Evolutionary conservation across 2,888 invertebrate genomes (phyloP).

Genomic region (Antheraea yamamai): DNA sequence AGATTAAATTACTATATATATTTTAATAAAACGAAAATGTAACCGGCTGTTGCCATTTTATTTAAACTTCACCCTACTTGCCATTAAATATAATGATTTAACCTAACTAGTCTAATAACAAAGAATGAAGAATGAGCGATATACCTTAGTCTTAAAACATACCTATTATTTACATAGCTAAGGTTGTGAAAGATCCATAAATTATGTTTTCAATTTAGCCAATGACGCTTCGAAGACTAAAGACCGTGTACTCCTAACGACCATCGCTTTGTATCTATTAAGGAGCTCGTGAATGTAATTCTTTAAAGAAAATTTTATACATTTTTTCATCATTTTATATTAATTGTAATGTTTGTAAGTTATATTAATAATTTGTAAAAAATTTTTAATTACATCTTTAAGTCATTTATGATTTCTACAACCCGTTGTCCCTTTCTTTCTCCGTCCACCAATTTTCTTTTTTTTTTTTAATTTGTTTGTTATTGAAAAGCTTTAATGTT

Average conservation of each 20-base stretch:
- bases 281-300: neutral
- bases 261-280: constrained; percentile 16
- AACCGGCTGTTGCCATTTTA: too few species aligned
- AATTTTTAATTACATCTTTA: neutral
- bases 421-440: too few species aligned
- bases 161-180: constrained; percentile 53
- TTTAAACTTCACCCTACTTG: too few species aligned
- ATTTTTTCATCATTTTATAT: neutral
- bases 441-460: too few species aligned
- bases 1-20: too few species aligned
- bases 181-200: constrained; percentile 60
- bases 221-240: constrained; percentile 60
- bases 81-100: too few species aligned
- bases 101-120: neutral
- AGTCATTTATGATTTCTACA: neutral
- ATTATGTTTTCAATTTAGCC: constrained; percentile 71
- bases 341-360: constrained; percentile 2
- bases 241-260: constrained; percentile 14
- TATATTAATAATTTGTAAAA: neutral
- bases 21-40: too few species aligned
- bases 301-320: neutral
- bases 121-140: constrained; percentile 16
- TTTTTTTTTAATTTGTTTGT: too few species aligned
- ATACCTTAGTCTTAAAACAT: neutral
- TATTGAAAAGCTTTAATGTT: too few species aligned